Evolutionary conservation across 2,888 invertebrate species (phyloP).

Genomic region (Hybos culiciformis): DNA sequence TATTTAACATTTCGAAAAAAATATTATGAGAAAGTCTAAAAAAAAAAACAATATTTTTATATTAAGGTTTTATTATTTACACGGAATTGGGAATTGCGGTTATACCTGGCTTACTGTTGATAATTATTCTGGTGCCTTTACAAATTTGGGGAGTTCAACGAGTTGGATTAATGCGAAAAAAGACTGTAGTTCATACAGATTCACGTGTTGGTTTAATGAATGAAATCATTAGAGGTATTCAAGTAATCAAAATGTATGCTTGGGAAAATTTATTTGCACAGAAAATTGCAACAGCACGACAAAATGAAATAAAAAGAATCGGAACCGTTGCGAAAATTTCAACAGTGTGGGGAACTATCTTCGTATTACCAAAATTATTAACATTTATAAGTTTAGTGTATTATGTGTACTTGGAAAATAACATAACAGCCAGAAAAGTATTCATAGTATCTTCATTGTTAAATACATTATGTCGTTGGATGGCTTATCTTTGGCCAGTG

Average conservation of each 20-base stretch:
- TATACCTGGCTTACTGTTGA: conserved; percentile 47
- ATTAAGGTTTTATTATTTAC: conserved; percentile 37
- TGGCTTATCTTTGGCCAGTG: conserved; percentile 60
- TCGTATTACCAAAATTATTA: conserved; percentile 59
- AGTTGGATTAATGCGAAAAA: conserved; percentile 43
- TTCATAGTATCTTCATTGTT: conserved; percentile 64
- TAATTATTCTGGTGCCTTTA: conserved; percentile 50
- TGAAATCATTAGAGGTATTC: conserved; percentile 62
- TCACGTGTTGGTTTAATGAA: conserved; percentile 70
- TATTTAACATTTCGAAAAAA: no score
- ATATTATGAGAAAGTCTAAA: no score
- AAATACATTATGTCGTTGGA: conserved; percentile 54
- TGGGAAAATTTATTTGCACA: conserved; percentile 62
- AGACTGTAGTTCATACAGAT: conserved; percentile 63
- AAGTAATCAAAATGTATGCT: conserved; percentile 71
- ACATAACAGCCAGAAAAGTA: conserved; percentile 53
- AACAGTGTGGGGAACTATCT: conserved; percentile 50
- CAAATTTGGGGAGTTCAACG: conserved; percentile 53
- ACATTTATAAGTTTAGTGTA: conserved; percentile 56
- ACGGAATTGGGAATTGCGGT: conserved; percentile 44
- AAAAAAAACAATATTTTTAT: no score
- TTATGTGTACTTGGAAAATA: conserved; percentile 44
- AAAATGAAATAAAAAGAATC: conserved; percentile 49
- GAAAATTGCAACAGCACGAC: conserved; percentile 53
- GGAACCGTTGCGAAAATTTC: conserved; percentile 46